Conservation (phyloP, 2,113 vertebrate species). For the Rhipidura dahli region DNA sequence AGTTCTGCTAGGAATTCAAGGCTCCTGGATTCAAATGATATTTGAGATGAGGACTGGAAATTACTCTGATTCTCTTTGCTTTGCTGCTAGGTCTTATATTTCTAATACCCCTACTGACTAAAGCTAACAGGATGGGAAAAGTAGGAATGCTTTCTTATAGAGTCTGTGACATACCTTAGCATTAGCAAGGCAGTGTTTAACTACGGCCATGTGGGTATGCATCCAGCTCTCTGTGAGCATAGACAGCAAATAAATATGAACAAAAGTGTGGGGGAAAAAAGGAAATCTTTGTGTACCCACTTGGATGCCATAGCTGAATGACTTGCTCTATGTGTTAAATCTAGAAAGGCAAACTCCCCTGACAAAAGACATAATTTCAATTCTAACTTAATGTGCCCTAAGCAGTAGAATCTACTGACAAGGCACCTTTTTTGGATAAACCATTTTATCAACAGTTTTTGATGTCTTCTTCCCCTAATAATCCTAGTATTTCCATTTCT, state of each 20-base stretch:
- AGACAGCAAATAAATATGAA: background rate
- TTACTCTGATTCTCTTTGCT: background rate
- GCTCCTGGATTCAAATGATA: background rate
- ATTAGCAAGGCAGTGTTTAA: background rate
- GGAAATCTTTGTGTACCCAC: background rate
- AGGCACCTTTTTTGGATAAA: background rate
- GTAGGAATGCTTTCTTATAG: background rate
- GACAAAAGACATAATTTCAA: background rate
- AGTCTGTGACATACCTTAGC: background rate
- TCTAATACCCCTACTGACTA: background rate
- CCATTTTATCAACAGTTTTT: background rate
- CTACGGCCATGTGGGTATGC: background rate
- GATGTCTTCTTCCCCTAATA: background rate
- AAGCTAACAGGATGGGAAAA: background rate
- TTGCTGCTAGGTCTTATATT: background rate
- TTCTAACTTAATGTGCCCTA: background rate
- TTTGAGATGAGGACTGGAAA: background rate
- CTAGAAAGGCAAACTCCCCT: background rate
- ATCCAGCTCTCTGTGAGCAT: background rate
- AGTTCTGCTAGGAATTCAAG: background rate
- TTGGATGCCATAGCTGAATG: background rate
- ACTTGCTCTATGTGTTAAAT: background rate
- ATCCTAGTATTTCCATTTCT: background rate
- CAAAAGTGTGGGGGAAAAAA: fast-evolving
- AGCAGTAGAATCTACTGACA: background rate